Conservation (phyloP, 1,140 invertebrate species). For the Caerostris darwini region DNA sequence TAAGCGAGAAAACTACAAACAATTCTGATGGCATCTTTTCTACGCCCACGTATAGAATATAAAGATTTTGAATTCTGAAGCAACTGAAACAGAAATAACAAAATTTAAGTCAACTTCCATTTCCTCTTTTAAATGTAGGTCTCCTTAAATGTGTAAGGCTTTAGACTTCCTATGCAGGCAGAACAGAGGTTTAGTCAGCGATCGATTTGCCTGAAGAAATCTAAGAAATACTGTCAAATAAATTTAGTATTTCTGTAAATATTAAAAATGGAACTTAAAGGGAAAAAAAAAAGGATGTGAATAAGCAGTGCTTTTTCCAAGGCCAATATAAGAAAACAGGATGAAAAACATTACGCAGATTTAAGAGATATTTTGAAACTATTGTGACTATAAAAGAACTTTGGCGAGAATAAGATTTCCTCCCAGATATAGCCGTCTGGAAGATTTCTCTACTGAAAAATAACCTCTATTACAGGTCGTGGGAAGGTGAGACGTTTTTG, state of each 20-base stretch:
- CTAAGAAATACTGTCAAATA: neutral
- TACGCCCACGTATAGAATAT: too few species aligned
- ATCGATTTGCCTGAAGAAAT: neutral
- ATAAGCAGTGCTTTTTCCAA: neutral
- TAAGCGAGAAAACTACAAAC: too few species aligned
- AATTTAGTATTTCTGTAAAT: slow-evolving; percentile 2
- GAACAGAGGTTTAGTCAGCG: neutral
- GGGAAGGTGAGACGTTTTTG: too few species aligned
- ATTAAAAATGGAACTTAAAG: slow-evolving; percentile 39
- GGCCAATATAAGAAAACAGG: neutral
- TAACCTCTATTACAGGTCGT: neutral
- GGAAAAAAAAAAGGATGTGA: slow-evolving; percentile 50
- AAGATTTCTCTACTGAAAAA: neutral
- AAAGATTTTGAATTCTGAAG: too few species aligned
- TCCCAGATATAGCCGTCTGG: neutral
- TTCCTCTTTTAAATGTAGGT: neutral
- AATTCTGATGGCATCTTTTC: too few species aligned
- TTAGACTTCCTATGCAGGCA: neutral
- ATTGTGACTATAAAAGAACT: neutral
- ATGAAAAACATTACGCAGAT: neutral
- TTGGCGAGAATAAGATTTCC: neutral
- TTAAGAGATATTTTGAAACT: neutral
- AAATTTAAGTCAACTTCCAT: too few species aligned
- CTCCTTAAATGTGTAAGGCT: neutral
- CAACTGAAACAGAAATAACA: too few species aligned